These are phyloP conservation scores for Ciconia nigra DNA, from an alignment of 2,797 vertebrate genomes.

Conservation along the genomic window DNA sequence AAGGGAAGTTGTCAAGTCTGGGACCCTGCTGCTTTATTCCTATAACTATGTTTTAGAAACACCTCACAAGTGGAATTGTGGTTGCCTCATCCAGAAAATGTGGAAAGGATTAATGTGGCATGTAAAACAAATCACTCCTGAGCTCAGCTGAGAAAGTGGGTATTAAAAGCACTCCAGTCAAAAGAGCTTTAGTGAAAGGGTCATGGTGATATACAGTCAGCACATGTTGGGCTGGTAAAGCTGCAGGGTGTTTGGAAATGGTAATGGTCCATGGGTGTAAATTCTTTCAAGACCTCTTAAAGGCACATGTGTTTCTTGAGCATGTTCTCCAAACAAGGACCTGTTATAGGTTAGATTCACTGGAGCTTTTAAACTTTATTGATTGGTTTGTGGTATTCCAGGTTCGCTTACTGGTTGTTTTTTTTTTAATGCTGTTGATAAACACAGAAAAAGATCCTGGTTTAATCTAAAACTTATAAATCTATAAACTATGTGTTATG, in stretches of 20 bases:
- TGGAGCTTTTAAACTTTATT: conserved; percentile 79
- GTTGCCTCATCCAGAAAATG: conserved; percentile 88
- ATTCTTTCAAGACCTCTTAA: conserved; percentile 87
- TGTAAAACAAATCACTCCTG: conserved; percentile 87
- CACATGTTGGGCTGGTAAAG: conserved; percentile 83
- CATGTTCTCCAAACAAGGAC: conserved; percentile 79
- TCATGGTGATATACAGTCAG: conserved; percentile 80
- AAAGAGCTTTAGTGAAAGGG: conserved; percentile 82
- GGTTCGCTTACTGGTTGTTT: conserved; percentile 57
- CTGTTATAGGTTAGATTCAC: conserved; percentile 81
- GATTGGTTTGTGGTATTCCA: conserved; percentile 75
- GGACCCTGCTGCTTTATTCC: conserved; percentile 85
- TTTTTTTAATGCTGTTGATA: conserved; percentile 51
- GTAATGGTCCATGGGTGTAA: conserved; percentile 87
- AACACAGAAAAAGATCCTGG: conserved; percentile 56
- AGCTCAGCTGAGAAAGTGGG: conserved; percentile 86
- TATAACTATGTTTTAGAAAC: conserved; percentile 82
- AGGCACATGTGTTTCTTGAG: conserved; percentile 83
- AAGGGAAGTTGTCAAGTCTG: conserved; percentile 85
- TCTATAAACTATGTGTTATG: conserved; percentile 40
- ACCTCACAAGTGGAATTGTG: conserved; percentile 86
- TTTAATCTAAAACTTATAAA: conserved; percentile 69
- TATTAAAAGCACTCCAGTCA: conserved; percentile 85
- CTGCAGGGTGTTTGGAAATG: conserved; percentile 84
- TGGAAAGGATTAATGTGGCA: conserved; percentile 92